A percentile compares a stretch with the other conserved stretches of the same genome.
phyloP scores from a whole-genome alignment of 2,797 vertebrate genomes.

The Myotis myotis region DNA sequence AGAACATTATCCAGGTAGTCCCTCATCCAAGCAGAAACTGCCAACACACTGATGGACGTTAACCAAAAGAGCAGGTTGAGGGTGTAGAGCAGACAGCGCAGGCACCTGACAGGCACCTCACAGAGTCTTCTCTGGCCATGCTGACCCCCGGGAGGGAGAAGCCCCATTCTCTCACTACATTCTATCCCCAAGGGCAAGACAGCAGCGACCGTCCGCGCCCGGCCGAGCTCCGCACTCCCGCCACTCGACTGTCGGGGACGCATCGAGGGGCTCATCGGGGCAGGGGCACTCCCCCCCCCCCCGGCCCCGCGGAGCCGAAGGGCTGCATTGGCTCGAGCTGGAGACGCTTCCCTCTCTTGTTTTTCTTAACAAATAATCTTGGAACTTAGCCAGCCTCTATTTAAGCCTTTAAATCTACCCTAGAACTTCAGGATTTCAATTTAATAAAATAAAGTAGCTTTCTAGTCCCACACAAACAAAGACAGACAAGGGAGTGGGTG shows the following conservation, averaged over 20 bases:
- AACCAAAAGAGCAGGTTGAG: slow-evolving; percentile 98
- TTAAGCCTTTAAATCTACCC: too few relatives aligned
- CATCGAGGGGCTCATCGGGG: slow-evolving; percentile 38
- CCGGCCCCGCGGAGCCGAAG: slow-evolving; percentile 5
- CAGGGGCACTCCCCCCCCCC: slow-evolving; percentile 22
- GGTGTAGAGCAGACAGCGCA: slow-evolving; percentile 93
- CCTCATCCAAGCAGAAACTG: slow-evolving; percentile 96
- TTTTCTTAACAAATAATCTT: too few relatives aligned
- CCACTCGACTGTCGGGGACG: neutral
- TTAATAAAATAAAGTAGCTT: too few relatives aligned
- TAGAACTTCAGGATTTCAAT: too few relatives aligned
- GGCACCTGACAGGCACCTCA: slow-evolving; percentile 88
- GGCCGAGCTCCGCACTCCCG: slow-evolving; percentile 21
- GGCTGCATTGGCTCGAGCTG: slow-evolving; percentile 29
- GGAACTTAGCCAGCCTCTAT: too few relatives aligned
- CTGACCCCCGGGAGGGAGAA: slow-evolving; percentile 82
- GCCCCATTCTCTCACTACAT: slow-evolving; percentile 89
- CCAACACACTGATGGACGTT: slow-evolving; percentile 95
- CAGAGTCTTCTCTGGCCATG: slow-evolving; percentile 97
- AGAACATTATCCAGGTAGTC: slow-evolving; percentile 97
- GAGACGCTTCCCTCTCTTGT: slow-evolving; percentile 57
- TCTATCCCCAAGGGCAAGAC: slow-evolving; percentile 67
- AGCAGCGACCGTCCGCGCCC: slow-evolving; percentile 60
- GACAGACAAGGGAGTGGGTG: too few relatives aligned
- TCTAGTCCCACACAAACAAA: too few relatives aligned